Base-by-base conservation (phyloP, 2,797 vertebrate genomes). In the Tenualosa ilisha region DNA sequence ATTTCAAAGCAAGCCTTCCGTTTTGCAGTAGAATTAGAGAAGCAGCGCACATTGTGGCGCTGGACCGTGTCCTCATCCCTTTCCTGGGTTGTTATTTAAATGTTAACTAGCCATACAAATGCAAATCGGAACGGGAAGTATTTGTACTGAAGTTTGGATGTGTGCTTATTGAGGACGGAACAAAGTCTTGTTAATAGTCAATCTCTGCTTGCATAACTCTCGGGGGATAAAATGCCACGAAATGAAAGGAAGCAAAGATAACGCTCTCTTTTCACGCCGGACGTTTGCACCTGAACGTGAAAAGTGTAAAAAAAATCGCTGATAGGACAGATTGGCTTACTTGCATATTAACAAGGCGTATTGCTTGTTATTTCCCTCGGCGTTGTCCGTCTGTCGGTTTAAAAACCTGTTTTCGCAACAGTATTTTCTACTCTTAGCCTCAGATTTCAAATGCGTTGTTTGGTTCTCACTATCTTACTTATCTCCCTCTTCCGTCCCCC, bases 71-170 rank as follows among this genome's bases (percentile, higher is more conserved):
- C 92, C 94, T 93, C 91, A 84, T 93, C 93, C 91, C 90, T 91
- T 90, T 91, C 92, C 93, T 88, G 92, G 90, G 92, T 88, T 91
- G 94, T 94, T 94, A 95, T 96, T 95, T 95, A 94, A 94, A 96
- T 96, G 95, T 95, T 94, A 95, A 95, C 93, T 91, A 95, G 94
- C 93, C 92, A 95, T 95, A 95, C 91, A 96, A 88, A 96, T 96
- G 95, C 88, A 95, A 95, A 96, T 96, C 91, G 94, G 92, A 79
- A 94, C 90, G 92, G 94, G 93, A 95, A 95, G 94, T 92, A 86
- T 94, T 93, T 93, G 93, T 81, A 59, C 90, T 93, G 91, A 91
- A 92, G 91, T 93, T 91, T 89, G 89, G 89, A 92, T 93, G 89
- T 92, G 91, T 92, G 93, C 89, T 83, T 92, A 85, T 92, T 93